Evolutionary conservation across 2,797 vertebrate genomes (phyloP).

Genomic region (Schizothorax lantsangensis): DNA sequence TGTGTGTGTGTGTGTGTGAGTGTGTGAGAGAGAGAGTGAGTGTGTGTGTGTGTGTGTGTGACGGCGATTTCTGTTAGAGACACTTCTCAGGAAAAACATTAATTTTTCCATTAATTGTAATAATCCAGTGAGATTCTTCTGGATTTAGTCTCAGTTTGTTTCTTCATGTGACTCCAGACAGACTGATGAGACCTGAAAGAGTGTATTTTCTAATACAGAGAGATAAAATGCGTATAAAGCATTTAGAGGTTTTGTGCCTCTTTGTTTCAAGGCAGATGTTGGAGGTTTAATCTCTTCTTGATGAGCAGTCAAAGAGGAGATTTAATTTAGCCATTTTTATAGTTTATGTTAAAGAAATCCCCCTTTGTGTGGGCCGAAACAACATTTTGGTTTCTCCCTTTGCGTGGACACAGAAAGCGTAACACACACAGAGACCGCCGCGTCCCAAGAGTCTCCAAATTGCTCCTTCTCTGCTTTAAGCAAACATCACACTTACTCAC

Average conservation of each 20-base stretch:
- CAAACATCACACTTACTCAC: conserved; percentile 27
- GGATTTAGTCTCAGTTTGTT: too few species aligned
- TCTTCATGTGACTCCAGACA: too few species aligned
- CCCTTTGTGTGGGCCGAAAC: background rate
- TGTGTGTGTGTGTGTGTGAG: background rate
- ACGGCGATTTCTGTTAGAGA: too few species aligned
- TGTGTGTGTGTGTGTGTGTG: background rate
- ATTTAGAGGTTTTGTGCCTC: background rate
- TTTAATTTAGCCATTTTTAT: background rate
- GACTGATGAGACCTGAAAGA: background rate
- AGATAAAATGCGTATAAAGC: background rate
- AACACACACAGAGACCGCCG: background rate
- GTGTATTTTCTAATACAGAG: background rate
- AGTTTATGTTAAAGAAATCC: background rate
- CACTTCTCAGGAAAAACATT: background rate
- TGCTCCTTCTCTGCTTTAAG: conserved; percentile 7
- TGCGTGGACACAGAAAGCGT: background rate
- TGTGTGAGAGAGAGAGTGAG: too few species aligned
- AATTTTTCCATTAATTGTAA: too few species aligned
- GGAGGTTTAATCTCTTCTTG: background rate
- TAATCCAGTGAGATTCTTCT: too few species aligned
- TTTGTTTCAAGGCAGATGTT: background rate
- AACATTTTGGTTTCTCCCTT: conserved; percentile 3
- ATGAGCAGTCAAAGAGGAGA: background rate
- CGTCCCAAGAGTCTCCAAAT: background rate